phyloP scores from a whole-genome alignment of 2,113 vertebrate species.

The Panthera leo region DNA sequence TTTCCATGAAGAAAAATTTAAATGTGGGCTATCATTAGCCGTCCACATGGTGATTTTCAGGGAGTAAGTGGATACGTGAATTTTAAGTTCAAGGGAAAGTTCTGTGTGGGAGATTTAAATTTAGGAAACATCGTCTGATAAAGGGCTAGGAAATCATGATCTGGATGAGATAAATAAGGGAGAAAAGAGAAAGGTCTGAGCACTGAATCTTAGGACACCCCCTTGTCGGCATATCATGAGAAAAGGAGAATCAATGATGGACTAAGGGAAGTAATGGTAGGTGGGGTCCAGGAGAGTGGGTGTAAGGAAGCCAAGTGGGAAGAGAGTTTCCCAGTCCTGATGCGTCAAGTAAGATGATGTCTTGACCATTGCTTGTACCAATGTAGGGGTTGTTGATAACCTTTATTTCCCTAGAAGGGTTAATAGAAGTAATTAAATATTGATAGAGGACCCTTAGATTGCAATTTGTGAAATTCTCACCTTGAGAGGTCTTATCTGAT shows the following conservation, averaged over 20 bases:
- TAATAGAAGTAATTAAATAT: background rate
- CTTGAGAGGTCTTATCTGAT: background rate
- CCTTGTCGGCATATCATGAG: background rate
- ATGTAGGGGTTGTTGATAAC: too few species aligned
- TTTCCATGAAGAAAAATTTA: background rate
- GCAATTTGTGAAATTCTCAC: background rate
- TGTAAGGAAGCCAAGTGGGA: too few species aligned
- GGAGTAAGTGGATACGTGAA: background rate
- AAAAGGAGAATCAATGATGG: background rate
- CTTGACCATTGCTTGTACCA: background rate
- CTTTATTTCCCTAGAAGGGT: background rate
- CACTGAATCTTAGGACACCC: fast-evolving
- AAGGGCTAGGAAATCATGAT: background rate
- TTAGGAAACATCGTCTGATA: background rate
- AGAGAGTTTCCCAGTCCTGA: background rate
- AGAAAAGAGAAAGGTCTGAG: background rate
- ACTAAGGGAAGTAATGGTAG: too few species aligned
- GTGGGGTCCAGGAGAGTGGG: fast-evolving
- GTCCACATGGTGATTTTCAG: background rate
- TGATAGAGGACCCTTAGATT: background rate
- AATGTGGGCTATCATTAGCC: background rate
- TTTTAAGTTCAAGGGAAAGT: background rate
- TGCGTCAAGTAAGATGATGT: background rate
- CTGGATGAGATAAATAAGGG: background rate
- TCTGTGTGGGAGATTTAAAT: background rate